Conservation (phyloP, 2,797 vertebrate genomes). For the Mastacembelus armatus region DNA sequence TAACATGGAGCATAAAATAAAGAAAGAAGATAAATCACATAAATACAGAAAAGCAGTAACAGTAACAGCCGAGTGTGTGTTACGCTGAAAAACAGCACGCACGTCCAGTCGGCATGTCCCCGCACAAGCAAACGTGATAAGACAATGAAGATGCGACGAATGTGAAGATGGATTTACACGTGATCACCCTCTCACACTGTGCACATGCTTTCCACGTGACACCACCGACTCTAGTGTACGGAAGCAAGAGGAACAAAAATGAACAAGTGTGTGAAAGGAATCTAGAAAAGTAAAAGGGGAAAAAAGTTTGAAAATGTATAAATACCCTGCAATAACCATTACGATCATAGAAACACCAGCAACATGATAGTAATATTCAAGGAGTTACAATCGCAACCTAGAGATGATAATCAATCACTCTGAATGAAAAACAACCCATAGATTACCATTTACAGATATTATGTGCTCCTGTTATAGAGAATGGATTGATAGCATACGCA, state of each 20-base stretch:
- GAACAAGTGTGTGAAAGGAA: constrained; percentile 42
- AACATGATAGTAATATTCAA: constrained; percentile 77
- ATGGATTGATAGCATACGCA: constrained; percentile 66
- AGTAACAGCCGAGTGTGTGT: no score
- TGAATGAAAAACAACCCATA: constrained; percentile 74
- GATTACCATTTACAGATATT: constrained; percentile 80
- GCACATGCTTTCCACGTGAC: constrained; percentile 77
- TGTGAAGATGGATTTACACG: constrained; percentile 18
- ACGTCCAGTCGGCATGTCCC: constrained; percentile 40
- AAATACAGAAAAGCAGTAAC: no score
- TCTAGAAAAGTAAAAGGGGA: constrained; percentile 57
- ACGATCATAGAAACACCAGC: constrained; percentile 81
- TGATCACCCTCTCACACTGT: constrained; percentile 58
- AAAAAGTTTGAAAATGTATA: constrained; percentile 66
- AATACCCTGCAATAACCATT: constrained; percentile 81
- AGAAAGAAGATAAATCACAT: no score
- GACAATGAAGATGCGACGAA: background rate
- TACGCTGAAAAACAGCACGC: constrained; percentile 42
- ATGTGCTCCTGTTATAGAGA: constrained; percentile 73
- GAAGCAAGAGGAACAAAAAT: constrained; percentile 65
- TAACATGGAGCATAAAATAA: no score
- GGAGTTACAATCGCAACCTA: constrained; percentile 75
- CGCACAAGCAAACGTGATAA: background rate
- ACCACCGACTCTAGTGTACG: constrained; percentile 68
- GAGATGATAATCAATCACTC: constrained; percentile 73